Evolutionary conservation across 1,140 invertebrate genomes (phyloP).

Genomic region (Vanessa tameamea): DNA sequence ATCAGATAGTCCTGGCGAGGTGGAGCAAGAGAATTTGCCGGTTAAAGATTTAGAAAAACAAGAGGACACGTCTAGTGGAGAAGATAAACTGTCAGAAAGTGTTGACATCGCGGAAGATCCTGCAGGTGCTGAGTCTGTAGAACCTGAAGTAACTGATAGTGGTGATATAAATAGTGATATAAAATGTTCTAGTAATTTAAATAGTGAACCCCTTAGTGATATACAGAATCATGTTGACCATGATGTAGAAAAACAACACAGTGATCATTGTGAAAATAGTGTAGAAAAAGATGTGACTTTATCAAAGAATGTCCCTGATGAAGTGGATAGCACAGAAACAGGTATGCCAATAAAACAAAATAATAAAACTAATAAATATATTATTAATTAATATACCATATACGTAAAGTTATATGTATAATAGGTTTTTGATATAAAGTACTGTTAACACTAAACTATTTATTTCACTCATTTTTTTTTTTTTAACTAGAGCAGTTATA

Average conservation of each 20-base stretch:
- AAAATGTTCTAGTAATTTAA: slow-evolving; percentile 21
- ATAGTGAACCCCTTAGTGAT: slow-evolving; percentile 40
- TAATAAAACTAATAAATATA: not conserved
- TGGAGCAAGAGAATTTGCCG: slow-evolving; percentile 32
- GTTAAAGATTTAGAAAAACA: slow-evolving; percentile 38
- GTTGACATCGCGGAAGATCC: slow-evolving; percentile 23
- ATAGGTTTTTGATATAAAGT: too few species aligned
- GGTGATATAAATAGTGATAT: slow-evolving; percentile 28
- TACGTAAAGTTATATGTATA: too few species aligned
- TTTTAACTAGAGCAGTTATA: too few species aligned
- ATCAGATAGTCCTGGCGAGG: slow-evolving; percentile 47
- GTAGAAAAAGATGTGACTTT: slow-evolving; percentile 24
- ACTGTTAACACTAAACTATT: too few species aligned
- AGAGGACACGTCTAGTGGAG: not conserved
- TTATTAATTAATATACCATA: not conserved
- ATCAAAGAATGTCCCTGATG: not conserved
- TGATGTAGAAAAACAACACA: slow-evolving; percentile 49
- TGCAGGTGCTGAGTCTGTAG: not conserved
- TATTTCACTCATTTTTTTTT: too few species aligned
- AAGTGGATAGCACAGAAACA: slow-evolving; percentile 3
- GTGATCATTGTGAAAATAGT: slow-evolving; percentile 41
- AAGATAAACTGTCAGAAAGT: slow-evolving; percentile 12
- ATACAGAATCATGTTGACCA: slow-evolving; percentile 66
- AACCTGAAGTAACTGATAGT: slow-evolving; percentile 31
- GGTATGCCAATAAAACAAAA: not conserved